A percentile compares a stretch with the other conserved stretches of the same genome.
Evolutionary conservation across 2,113 vertebrate species (phyloP).

Genomic region (Ammospiza nelsoni): DNA sequence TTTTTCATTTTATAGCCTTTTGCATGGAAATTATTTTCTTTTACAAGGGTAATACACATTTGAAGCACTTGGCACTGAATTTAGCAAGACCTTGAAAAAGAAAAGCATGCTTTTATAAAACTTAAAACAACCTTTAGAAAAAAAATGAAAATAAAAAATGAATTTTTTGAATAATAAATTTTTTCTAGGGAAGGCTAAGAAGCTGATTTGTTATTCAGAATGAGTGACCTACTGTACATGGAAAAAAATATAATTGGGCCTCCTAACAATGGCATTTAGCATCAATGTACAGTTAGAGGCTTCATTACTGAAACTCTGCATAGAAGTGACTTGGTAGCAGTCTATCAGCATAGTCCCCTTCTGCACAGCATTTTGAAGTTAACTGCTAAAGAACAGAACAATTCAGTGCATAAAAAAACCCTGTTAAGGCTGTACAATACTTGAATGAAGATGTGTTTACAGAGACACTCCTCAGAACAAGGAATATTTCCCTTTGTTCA

Average conservation of each 20-base stretch:
- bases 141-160: not conserved
- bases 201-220: constrained; percentile 49
- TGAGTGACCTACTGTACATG: not conserved
- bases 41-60: not conserved
- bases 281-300: not conserved
- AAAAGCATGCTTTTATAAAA: not conserved
- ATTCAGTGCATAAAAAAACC: constrained; percentile 50
- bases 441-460: constrained; percentile 49
- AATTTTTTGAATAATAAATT: constrained; percentile 4
- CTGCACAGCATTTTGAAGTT: constrained; percentile 55
- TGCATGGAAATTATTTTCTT: not conserved
- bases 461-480: not conserved
- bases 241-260: constrained; percentile 23
- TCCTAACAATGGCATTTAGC: constrained; percentile 24
- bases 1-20: not conserved
- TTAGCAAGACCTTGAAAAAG: not conserved
- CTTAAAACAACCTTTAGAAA: not conserved
- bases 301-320: not conserved
- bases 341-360: constrained; percentile 11
- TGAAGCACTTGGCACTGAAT: not conserved
- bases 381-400: constrained; percentile 59
- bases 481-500: constrained; percentile 4
- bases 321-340: constrained; percentile 4
- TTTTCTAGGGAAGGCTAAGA: constrained; percentile 3
- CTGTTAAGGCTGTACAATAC: constrained; percentile 59